phyloP scores from a whole-genome alignment of 1,140 invertebrate species.

The Phymorhynchus buccinoides region DNA sequence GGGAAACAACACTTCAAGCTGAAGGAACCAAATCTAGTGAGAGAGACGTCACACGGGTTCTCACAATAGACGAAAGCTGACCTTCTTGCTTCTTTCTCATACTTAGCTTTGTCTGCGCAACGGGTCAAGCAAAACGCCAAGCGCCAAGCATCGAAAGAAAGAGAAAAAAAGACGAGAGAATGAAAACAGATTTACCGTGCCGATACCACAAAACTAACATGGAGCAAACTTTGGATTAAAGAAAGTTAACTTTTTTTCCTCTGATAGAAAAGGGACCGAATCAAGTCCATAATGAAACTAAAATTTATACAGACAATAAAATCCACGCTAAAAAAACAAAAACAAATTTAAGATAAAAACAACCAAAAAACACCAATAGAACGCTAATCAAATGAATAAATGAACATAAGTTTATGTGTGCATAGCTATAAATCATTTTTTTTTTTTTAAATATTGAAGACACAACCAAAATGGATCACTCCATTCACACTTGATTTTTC shows the following conservation, averaged over 20 bases:
- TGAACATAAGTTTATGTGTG: no score
- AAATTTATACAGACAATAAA: neutral
- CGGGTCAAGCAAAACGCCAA: constrained; percentile 30
- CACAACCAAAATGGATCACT: no score
- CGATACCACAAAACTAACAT: neutral
- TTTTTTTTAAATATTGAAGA: no score
- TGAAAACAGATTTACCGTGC: neutral
- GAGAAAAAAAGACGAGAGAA: neutral
- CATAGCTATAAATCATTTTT: no score
- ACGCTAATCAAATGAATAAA: no score
- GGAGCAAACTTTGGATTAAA: neutral
- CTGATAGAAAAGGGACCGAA: neutral
- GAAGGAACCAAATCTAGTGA: constrained; percentile 41
- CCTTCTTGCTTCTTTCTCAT: constrained; percentile 34
- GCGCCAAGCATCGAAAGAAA: constrained; percentile 29
- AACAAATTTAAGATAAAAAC: neutral
- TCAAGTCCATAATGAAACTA: neutral
- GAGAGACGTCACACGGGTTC: constrained; percentile 37
- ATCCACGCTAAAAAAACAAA: neutral
- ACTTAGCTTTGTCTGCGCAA: constrained; percentile 47
- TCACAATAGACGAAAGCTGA: constrained; percentile 47
- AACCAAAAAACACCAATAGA: neutral
- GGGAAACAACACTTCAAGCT: constrained; percentile 47
- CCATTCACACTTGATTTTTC: no score
- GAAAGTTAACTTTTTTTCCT: no score